Evolutionary conservation across 2,797 vertebrate species (phyloP).

Genomic region (Nyctibius grandis): DNA sequence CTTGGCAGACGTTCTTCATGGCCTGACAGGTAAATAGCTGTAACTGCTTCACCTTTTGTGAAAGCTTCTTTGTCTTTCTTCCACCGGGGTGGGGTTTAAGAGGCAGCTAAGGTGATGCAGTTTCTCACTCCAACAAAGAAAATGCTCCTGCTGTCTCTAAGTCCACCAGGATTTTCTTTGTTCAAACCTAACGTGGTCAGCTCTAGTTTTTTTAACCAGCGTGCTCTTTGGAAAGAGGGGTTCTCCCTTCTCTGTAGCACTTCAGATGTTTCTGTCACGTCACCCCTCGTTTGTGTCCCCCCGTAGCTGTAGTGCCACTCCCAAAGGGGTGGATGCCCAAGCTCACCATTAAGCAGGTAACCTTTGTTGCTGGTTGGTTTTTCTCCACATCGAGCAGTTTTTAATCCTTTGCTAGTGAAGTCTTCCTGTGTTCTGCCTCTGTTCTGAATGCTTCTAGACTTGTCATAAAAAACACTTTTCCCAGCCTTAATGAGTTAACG

Average conservation of each 20-base stretch:
- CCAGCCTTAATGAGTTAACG: not conserved
- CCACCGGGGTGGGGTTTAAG: fast-evolving
- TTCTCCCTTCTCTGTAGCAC: not conserved
- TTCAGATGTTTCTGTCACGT: not conserved
- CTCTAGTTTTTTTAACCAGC: not conserved
- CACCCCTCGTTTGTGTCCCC: not conserved
- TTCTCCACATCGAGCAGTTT: not conserved
- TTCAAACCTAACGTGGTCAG: not conserved
- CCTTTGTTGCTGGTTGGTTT: not conserved
- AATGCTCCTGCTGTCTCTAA: not conserved
- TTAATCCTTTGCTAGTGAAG: not conserved
- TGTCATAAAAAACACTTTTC: not conserved
- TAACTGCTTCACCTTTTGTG: not conserved
- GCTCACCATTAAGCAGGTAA: not conserved
- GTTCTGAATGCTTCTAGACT: not conserved
- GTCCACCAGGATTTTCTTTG: not conserved
- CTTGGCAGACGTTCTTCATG: not conserved
- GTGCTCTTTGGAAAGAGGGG: not conserved
- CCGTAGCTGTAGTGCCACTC: not conserved
- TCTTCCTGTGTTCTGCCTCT: not conserved
- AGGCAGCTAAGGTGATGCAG: not conserved
- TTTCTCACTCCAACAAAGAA: not conserved
- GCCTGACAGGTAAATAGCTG: not conserved
- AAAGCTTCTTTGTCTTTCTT: not conserved
- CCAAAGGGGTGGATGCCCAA: not conserved